phyloP scores from a whole-genome alignment of 2,113 vertebrate genomes.

The Limnothrissa miodon region DNA sequence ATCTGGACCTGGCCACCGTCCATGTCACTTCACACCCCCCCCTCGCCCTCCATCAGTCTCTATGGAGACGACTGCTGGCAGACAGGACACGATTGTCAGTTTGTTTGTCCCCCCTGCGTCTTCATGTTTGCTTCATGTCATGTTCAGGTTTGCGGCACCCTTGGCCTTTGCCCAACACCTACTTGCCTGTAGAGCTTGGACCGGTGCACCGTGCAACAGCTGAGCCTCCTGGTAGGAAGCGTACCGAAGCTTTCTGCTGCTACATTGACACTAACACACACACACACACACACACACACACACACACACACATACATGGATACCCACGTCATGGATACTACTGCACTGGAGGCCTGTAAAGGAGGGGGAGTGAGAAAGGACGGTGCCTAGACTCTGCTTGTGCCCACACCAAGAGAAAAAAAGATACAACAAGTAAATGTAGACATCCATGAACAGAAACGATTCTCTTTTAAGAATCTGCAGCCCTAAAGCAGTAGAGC shows the following conservation, averaged over 20 bases:
- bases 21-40: neutral
- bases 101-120: neutral
- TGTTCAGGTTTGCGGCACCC: neutral
- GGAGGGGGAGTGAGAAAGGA: slow-evolving; percentile 17
- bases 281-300: neutral
- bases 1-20: neutral
- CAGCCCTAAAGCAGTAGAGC: neutral
- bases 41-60: neutral
- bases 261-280: neutral
- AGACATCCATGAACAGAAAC: neutral
- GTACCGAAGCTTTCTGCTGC: neutral
- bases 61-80: neutral
- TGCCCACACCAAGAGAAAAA: neutral
- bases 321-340: slow-evolving; percentile 1
- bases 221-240: neutral
- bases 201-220: neutral
- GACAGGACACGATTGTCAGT: neutral
- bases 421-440: neutral
- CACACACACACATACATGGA: neutral
- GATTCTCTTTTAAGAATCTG: neutral
- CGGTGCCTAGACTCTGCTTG: slow-evolving; percentile 12
- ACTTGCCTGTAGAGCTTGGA: neutral
- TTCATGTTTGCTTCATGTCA: neutral
- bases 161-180: neutral
- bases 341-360: neutral